Base-by-base conservation (phyloP, 2,797 vertebrate species). In the Acipenser transmontanus region DNA sequence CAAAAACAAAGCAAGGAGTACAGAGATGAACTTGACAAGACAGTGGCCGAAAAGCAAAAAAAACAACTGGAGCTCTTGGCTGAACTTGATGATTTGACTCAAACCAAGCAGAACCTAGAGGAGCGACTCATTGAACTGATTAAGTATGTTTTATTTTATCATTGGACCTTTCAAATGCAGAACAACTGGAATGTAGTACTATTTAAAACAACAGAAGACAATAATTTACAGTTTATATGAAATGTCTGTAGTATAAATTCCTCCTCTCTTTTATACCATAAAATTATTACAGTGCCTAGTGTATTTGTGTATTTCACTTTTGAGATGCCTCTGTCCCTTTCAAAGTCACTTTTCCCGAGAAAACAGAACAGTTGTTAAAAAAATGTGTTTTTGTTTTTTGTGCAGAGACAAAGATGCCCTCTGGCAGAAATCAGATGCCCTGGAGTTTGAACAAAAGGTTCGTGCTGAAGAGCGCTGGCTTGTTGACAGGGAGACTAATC, bases 71-170 rank as follows among this genome's bases (percentile, higher is more conserved):
- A 83, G 72, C 84, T 95, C 82, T 72, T 87, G 0, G 92, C 94
- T 6, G 94, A 98, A 78, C 81, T 98, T 6, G 94, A 98, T 17
- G 96, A 99, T 78, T 89, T 99, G 66, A 89, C 87, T 47, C 88
- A 83, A 79, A 98, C 94, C 71, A 99, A 97, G 80, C 81, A 70
- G 59, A 92, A 86, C 78, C 90, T 98, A 1, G 95, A 96, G 75
- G 96, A 98, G 72, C 90, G 96, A 9, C 91, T 99, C 71, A 95
- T 99, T 13, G 95, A 99, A 80, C 92, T 99, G 49, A 93, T 99
- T 77, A 91, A 88, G 97, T 96, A 82, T 34, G 81, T 69, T 7
- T 17, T 54, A 7, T 34, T 34, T 34, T 34, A 34, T 34, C 34
- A 34, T 34, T 34, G 34, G 34, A 34, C 34, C 34, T 34, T 34